Evolutionary conservation across 2,888 invertebrate genomes (phyloP).

Genomic region (Vanessa cardui): DNA sequence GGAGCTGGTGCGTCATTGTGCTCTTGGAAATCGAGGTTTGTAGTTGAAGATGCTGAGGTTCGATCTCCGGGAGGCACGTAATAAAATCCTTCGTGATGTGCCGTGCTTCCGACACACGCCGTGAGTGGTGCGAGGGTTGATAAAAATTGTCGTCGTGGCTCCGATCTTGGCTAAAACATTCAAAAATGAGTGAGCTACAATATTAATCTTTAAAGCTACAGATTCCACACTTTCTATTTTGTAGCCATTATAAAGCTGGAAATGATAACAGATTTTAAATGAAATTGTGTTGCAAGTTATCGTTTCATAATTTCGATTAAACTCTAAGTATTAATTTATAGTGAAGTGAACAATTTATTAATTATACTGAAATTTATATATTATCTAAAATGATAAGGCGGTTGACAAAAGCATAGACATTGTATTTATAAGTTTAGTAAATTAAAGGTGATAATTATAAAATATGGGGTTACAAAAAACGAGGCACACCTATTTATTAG

Average conservation of each 20-base stretch:
- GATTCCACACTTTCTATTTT: not conserved
- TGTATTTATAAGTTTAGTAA: too few species aligned
- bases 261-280: not conserved
- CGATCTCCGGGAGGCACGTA: constrained; percentile 84
- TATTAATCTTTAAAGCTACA: not conserved
- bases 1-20: constrained; percentile 85
- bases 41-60: constrained; percentile 82
- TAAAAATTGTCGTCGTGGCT: constrained; percentile 89
- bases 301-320: too few species aligned
- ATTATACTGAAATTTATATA: too few species aligned
- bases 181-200: not conserved
- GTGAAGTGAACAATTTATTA: too few species aligned
- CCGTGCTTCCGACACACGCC: constrained; percentile 86
- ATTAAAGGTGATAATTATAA: too few species aligned
- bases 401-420: too few species aligned
- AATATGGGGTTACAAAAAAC: too few species aligned
- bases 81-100: constrained; percentile 77
- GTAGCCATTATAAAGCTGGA: too few species aligned
- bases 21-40: constrained; percentile 84
- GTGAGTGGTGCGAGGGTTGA: constrained; percentile 90
- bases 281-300: too few species aligned
- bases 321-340: not conserved
- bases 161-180: constrained; percentile 72
- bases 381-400: too few species aligned
- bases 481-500: too few species aligned